Evolutionary conservation across 2,888 invertebrate genomes (phyloP).

Genomic region (Tetragonisca angustula): DNA sequence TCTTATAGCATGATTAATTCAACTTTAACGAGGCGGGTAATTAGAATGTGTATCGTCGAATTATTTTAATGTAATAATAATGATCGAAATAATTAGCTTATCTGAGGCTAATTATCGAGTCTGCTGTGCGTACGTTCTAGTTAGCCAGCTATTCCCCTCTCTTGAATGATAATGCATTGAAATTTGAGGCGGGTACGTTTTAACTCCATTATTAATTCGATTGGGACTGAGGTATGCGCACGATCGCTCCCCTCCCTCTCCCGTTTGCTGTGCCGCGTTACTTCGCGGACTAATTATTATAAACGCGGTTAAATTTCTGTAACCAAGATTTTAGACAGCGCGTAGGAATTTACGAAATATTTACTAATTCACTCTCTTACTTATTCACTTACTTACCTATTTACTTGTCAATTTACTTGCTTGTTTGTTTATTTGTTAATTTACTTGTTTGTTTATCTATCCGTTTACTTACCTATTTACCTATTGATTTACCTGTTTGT

Average conservation of each 20-base stretch:
- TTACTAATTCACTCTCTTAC: not conserved
- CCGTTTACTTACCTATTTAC: no score
- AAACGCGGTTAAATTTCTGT: slow-evolving; percentile 17
- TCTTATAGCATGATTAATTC: slow-evolving; percentile 50
- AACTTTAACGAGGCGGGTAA: slow-evolving; percentile 58
- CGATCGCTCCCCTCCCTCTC: slow-evolving; percentile 7
- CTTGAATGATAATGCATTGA: slow-evolving; percentile 56
- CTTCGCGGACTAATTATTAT: slow-evolving; percentile 42
- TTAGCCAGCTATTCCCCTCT: slow-evolving; percentile 30
- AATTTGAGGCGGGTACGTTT: slow-evolving; percentile 58
- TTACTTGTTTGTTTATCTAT: no score
- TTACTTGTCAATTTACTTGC: no score
- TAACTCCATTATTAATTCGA: slow-evolving; percentile 60
- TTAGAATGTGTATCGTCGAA: slow-evolving; percentile 53
- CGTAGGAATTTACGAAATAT: not conserved
- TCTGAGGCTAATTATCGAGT: slow-evolving; percentile 51
- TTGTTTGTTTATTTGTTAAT: no score
- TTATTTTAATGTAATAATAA: slow-evolving; percentile 64
- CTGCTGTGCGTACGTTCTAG: slow-evolving; percentile 36
- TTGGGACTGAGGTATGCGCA: slow-evolving; percentile 34
- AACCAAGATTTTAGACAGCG: slow-evolving; percentile 21
- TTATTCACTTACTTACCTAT: no score
- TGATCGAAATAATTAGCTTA: slow-evolving; percentile 64
- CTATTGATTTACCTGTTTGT: no score
- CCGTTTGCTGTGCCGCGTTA: slow-evolving; percentile 17